Percentiles rank a stretch among this genome's conserved stretches.
Evolutionary conservation across 30 jellyfish, hydroid and myxozoan species (phyloP).

Genomic region (Euphysa ruthae): DNA sequence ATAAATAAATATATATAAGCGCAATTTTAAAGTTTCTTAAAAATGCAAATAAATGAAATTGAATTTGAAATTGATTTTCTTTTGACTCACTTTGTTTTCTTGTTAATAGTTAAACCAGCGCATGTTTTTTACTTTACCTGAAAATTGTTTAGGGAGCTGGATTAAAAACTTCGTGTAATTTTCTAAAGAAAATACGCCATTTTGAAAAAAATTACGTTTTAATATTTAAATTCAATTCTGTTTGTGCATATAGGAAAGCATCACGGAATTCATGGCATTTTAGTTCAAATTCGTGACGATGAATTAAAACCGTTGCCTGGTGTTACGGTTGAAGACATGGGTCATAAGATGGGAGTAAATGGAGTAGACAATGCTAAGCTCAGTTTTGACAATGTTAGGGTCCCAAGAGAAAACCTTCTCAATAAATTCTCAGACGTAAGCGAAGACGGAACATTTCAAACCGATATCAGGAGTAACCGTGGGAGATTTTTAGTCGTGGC

Average conservation of each 20-base stretch:
- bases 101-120: no score
- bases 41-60: no score
- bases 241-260: background rate
- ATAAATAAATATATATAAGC: no score
- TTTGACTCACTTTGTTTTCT: no score
- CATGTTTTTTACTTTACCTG: no score
- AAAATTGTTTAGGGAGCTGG: no score
- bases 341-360: conserved; percentile 81
- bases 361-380: conserved; percentile 93
- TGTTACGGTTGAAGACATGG: conserved; percentile 86
- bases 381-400: conserved; percentile 79
- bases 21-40: no score
- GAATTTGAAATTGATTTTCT: no score
- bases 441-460: conserved; percentile 72
- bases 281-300: conserved; percentile 75
- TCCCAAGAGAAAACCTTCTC: conserved; percentile 65
- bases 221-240: no score
- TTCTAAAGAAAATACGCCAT: no score
- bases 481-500: conserved; percentile 74
- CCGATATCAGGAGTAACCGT: conserved; percentile 62
- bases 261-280: conserved; percentile 87
- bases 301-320: conserved; percentile 83
- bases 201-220: no score
- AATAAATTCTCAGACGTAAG: conserved; percentile 63
- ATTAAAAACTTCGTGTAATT: no score